Percentiles rank a stretch among this genome's conserved stretches.
These are phyloP conservation scores for Vollenhovia emeryi DNA, from an alignment of 1,140 invertebrate species.

Conservation along the genomic window DNA sequence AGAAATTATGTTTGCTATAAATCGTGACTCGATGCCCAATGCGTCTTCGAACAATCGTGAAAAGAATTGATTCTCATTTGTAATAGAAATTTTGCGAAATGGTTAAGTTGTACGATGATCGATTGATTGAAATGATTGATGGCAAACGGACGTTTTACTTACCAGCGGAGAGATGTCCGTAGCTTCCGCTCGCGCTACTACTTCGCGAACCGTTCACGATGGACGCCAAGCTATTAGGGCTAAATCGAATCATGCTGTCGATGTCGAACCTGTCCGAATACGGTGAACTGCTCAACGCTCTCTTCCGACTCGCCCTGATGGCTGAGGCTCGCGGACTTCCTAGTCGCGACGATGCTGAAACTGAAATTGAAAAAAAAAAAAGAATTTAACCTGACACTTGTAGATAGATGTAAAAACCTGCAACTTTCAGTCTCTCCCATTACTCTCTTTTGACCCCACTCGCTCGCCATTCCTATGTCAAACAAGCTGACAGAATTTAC, in stretches of 20 bases:
- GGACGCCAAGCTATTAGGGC: slow-evolving; percentile 96
- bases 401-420: neutral
- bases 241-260: slow-evolving; percentile 97
- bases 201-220: slow-evolving; percentile 95
- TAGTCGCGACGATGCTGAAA: slow-evolving; percentile 89
- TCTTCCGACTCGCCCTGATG: slow-evolving; percentile 92
- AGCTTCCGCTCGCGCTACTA: slow-evolving; percentile 95
- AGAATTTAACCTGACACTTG: neutral
- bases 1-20: neutral
- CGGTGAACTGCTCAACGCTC: slow-evolving; percentile 96
- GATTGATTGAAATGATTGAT: neutral
- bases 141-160: slow-evolving; percentile 62
- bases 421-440: neutral
- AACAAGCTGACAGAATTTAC: slow-evolving; percentile 10
- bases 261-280: slow-evolving; percentile 98
- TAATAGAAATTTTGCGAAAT: neutral
- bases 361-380: slow-evolving; percentile 26
- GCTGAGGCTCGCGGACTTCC: slow-evolving; percentile 88
- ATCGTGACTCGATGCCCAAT: neutral
- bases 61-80: neutral
- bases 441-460: neutral
- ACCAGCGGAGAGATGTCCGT: slow-evolving; percentile 97
- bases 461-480: neutral
- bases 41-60: neutral
- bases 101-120: neutral